phyloP scores from a whole-genome alignment of 2,888 invertebrate genomes.

The Hipparchia semele region DNA sequence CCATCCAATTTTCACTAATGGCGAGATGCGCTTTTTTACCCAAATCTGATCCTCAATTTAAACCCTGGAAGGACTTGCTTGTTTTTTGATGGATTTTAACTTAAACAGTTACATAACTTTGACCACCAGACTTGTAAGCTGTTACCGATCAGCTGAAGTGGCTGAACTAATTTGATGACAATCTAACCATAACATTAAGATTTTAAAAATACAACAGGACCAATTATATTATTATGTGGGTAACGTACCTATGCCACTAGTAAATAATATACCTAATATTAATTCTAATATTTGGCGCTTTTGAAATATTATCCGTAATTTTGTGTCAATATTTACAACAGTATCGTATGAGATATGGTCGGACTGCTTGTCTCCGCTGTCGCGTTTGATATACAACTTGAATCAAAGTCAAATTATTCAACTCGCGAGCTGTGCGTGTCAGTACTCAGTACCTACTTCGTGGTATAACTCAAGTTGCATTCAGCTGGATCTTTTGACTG shows the following conservation, averaged over 20 bases:
- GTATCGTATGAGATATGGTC: conserved; percentile 34
- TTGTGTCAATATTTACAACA: conserved; percentile 38
- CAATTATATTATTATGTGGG: no score
- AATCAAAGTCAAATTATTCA: conserved; percentile 40
- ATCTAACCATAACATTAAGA: no score
- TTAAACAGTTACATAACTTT: no score
- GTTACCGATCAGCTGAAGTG: no score
- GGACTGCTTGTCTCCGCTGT: conserved; percentile 32
- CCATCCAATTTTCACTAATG: no score
- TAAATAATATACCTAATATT: background rate
- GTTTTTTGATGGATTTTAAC: no score
- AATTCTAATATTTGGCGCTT: conserved; percentile 17
- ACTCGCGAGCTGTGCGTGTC: conserved; percentile 22
- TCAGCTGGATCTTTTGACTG: conserved; percentile 11
- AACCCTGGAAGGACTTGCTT: no score
- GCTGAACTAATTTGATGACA: no score
- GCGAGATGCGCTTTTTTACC: no score
- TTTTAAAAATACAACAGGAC: no score
- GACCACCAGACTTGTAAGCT: no score
- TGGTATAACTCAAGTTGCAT: conserved; percentile 15
- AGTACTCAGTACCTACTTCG: background rate
- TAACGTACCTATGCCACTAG: background rate
- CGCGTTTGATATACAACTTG: conserved; percentile 35
- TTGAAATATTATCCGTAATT: conserved; percentile 42
- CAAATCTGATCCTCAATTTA: no score